Conservation (phyloP, 2,797 vertebrate species). For the Clamator glandarius region DNA sequence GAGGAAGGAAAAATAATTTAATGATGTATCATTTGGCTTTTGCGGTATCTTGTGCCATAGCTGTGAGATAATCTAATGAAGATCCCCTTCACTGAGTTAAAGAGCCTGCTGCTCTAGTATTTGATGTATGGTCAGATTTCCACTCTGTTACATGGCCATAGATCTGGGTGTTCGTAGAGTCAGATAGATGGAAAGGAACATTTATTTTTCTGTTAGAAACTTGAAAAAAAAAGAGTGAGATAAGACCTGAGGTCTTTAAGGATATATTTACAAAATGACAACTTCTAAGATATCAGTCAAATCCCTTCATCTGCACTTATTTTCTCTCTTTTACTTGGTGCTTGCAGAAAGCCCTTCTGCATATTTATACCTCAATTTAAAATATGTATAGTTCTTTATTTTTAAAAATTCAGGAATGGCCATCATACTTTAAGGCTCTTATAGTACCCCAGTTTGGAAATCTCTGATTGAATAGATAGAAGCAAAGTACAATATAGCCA, state of each 20-base stretch:
- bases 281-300: not conserved
- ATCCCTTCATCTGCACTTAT: not conserved
- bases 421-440: not conserved
- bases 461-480: too few species aligned
- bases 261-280: not conserved
- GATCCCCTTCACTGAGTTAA: not conserved
- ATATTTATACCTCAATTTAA: not conserved
- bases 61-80: constrained; percentile 43
- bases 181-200: not conserved
- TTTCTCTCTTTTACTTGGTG: not conserved
- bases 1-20: constrained; percentile 35
- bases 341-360: not conserved
- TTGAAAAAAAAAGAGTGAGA: not conserved
- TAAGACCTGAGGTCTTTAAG: not conserved
- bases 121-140: not conserved
- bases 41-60: constrained; percentile 19
- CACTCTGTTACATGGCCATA: not conserved
- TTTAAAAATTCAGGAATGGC: not conserved
- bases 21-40: constrained; percentile 48
- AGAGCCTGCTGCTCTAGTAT: constrained; percentile 4
- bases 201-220: not conserved
- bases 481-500: not conserved
- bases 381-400: not conserved
- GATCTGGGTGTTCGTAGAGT: not conserved
- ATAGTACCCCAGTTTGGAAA: too few species aligned